phyloP scores from a whole-genome alignment of 1,140 invertebrate species.

The Eulimnadia texana region DNA sequence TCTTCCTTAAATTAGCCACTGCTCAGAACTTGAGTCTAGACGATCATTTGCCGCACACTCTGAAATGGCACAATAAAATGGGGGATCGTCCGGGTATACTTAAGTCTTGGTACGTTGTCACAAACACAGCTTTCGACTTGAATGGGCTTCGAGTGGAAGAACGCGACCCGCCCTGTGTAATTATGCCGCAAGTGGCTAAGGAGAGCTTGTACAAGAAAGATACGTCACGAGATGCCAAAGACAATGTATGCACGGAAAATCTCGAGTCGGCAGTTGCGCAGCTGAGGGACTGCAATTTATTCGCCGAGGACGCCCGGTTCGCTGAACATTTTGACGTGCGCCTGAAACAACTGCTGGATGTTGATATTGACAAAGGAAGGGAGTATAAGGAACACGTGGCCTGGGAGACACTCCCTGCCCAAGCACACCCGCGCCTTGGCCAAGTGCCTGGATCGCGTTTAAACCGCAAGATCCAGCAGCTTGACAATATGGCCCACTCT shows the following conservation, averaged over 20 bases:
- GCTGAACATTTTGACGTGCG: neutral
- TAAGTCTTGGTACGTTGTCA: neutral
- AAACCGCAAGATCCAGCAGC: conserved; percentile 67
- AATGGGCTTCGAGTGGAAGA: neutral
- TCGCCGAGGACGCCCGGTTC: neutral
- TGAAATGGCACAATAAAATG: conserved; percentile 41
- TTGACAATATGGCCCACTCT: conserved; percentile 73
- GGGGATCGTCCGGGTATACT: neutral
- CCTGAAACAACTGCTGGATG: neutral
- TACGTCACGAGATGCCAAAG: conserved; percentile 37
- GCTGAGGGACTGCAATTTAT: neutral
- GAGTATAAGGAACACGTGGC: conserved; percentile 7
- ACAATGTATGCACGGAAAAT: conserved; percentile 1
- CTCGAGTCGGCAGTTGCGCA: neutral
- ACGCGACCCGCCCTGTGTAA: conserved; percentile 1
- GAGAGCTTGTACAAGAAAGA: conserved; percentile 65
- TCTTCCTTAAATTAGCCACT: conserved; percentile 38
- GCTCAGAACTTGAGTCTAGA: conserved; percentile 26
- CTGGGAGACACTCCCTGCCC: conserved; percentile 49
- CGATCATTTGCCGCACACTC: conserved; percentile 43
- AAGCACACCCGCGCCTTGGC: conserved; percentile 60
- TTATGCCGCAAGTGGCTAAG: conserved; percentile 31
- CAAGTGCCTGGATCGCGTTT: conserved; percentile 54
- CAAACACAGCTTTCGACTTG: neutral
- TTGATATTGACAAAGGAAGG: neutral